Base-by-base conservation (phyloP, 2,113 vertebrate species). In the Argyrosomus japonicus region DNA sequence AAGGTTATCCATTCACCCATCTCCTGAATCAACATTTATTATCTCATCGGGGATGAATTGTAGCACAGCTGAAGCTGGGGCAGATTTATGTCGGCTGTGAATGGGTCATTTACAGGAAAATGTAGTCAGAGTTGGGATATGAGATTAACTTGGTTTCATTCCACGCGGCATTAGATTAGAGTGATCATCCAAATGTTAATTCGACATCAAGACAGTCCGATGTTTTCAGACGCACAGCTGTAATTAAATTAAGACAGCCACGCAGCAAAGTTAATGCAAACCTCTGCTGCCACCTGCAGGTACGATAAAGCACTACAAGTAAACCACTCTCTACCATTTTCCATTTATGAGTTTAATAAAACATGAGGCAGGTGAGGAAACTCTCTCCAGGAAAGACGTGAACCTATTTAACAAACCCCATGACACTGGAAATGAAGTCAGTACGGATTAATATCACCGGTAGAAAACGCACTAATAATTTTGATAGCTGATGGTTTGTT, bases 261-360 rank as follows among this genome's bases (percentile, higher is more conserved):
- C 25, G 60, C 21, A 65, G 3, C 12, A 45, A 11, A 29, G 6
- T 45, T 25, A 43, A 68, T 27, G 5, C 61, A 21, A 62, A 14
- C 29, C 70, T 89, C 64, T 92, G 85, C 72, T 84, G 75, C 70
- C 86, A 84, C 65, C 92, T 89, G 50, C 76, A 83, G 88, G 84
- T 13, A 6, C 62, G 4, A 61, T 0, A 4, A 3, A 6, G 9
- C 3, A 65, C 21, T 61, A 43, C 72, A 29, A 4, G 18, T 50
- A 32, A 27, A 68, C 2, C 4, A 5, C 21, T 23, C 15, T 3
- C 15, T 4, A 3, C 5, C 19, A 18, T 40, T 25, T 19, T 14
- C 11, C 3, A 6, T 36, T 36, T 27, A 40, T 50, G 3, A 51
- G 4, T 50, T 40, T 6, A 58, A 65, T 62, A 23, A 53, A 71